Conservation (phyloP, 2,113 vertebrate species). For the Hydropotes inermis region DNA sequence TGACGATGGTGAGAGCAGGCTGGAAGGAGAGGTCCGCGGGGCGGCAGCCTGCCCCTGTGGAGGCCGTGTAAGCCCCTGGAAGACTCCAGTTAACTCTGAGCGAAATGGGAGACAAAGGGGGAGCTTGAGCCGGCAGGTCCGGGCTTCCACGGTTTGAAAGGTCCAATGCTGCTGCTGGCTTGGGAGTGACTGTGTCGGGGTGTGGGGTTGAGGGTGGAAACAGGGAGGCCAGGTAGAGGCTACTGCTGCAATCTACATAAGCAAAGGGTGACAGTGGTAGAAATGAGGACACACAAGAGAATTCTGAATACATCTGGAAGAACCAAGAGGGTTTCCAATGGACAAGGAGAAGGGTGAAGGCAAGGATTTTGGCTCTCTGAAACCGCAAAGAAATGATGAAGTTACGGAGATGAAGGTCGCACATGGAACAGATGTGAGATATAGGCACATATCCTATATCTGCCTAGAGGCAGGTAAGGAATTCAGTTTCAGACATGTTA, state of each 20-base stretch:
- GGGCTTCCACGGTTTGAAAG: background rate
- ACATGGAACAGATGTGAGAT: background rate
- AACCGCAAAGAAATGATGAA: background rate
- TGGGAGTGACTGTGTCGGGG: background rate
- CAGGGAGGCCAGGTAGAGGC: background rate
- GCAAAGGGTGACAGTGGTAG: background rate
- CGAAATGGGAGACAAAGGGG: background rate
- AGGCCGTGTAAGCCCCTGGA: accelerated
- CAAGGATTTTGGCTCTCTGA: background rate
- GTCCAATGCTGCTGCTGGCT: background rate
- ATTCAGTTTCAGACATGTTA: background rate
- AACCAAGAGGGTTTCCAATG: background rate
- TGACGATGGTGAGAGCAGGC: background rate
- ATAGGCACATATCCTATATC: too few species aligned
- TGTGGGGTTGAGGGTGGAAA: background rate
- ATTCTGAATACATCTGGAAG: background rate
- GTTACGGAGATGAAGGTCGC: background rate
- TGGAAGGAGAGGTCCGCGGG: background rate
- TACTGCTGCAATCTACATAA: background rate
- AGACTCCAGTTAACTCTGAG: background rate
- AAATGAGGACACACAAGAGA: background rate
- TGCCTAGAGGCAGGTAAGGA: background rate
- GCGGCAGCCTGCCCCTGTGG: accelerated
- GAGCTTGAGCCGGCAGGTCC: background rate
- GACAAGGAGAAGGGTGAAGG: background rate